phyloP scores from a whole-genome alignment of 2,888 invertebrate species.

The Cheilosia impressa region DNA sequence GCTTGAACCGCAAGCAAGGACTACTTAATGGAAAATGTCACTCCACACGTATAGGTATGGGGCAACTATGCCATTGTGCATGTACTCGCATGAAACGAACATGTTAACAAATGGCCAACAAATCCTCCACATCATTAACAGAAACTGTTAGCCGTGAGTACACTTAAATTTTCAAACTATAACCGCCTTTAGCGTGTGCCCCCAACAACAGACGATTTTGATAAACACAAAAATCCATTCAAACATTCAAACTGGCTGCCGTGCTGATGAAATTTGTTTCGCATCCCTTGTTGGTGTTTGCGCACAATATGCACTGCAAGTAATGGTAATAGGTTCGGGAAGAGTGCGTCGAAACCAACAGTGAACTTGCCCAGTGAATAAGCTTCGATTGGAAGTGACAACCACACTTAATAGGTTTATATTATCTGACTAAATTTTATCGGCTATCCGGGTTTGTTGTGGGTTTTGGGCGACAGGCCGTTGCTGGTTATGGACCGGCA shows the following conservation, averaged over 20 bases:
- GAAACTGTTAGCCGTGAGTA: constrained; percentile 13
- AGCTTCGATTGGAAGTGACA: constrained; percentile 71
- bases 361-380: constrained; percentile 54
- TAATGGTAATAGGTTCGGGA: constrained; percentile 26
- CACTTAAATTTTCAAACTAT: constrained; percentile 1
- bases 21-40: constrained; percentile 22
- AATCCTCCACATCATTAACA: constrained; percentile 61
- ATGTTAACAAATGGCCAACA: constrained; percentile 36
- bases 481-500: neutral
- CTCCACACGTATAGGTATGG: neutral
- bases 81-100: neutral
- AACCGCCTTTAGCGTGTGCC: constrained; percentile 1
- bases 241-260: constrained; percentile 33
- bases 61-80: neutral
- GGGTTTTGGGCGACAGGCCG: constrained; percentile 17
- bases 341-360: constrained; percentile 37
- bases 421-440: constrained; percentile 65
- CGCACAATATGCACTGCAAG: constrained; percentile 17
- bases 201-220: neutral
- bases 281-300: neutral
- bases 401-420: constrained; percentile 71
- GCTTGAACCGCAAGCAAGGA: too few relatives aligned
- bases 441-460: constrained; percentile 59
- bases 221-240: constrained; percentile 37
- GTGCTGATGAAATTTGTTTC: constrained; percentile 46